phyloP scores from a whole-genome alignment of 2,797 vertebrate genomes.

The Euphonia xanthogaster region DNA sequence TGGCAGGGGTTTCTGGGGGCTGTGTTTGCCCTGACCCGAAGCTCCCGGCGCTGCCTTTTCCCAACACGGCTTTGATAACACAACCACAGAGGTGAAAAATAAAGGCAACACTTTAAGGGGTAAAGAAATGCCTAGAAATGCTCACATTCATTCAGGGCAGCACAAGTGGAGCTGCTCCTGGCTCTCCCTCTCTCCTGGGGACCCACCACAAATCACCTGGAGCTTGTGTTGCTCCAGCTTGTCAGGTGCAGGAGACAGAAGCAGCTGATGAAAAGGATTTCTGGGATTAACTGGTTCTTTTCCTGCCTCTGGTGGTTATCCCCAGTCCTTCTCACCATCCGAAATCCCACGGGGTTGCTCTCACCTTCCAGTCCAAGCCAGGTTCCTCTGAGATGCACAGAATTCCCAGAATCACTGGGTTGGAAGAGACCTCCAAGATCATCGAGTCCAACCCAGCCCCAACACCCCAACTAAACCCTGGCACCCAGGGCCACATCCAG shows the following conservation, averaged over 20 bases:
- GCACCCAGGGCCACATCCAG: background rate
- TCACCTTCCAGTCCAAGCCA: background rate
- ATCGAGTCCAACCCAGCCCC: background rate
- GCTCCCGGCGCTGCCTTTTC: background rate
- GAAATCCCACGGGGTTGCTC: background rate
- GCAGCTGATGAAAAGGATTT: background rate
- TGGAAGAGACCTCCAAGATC: background rate
- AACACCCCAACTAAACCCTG: background rate
- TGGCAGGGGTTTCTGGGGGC: rapidly evolving
- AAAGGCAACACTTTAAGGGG: background rate
- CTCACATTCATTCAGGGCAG: too few relatives aligned
- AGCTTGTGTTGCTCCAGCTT: background rate
- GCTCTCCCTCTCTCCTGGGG: background rate
- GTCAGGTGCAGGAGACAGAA: background rate
- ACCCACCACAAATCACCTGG: background rate
- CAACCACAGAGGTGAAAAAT: background rate
- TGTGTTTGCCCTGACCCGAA: rapidly evolving
- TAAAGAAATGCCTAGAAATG: background rate
- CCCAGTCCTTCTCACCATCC: rapidly evolving
- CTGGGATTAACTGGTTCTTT: too few relatives aligned
- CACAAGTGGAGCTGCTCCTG: rapidly evolving
- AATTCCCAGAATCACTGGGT: background rate
- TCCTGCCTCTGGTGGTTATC: background rate
- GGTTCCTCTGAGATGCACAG: rapidly evolving
- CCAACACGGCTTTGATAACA: rapidly evolving